phyloP scores from a whole-genome alignment of 2,113 vertebrate genomes.

The Propithecus coquereli region DNA sequence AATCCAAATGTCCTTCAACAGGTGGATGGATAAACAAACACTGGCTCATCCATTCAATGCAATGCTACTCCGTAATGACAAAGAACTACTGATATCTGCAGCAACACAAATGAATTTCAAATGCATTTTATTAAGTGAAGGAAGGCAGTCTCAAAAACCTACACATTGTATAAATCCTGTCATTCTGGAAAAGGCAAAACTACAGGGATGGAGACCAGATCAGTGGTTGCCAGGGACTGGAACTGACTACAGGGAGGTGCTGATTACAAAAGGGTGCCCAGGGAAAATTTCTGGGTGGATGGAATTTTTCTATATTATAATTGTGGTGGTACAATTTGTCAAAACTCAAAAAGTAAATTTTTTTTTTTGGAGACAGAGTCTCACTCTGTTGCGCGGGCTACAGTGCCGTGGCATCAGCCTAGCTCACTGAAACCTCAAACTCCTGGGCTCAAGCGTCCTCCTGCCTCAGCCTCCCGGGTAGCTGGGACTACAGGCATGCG shows the following conservation, averaged over 20 bases:
- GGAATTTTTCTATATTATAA: neutral
- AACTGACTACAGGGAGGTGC: neutral
- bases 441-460: too few species aligned
- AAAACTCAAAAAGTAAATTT: neutral
- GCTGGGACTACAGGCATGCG: too few species aligned
- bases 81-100: neutral
- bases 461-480: too few species aligned
- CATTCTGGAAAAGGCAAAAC: neutral
- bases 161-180: neutral
- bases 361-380: neutral
- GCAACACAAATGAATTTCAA: neutral
- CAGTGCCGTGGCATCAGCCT: too few species aligned
- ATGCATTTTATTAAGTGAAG: neutral
- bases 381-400: too few species aligned
- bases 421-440: too few species aligned
- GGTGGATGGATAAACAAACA: neutral
- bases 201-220: neutral
- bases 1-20: neutral
- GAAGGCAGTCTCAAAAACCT: neutral
- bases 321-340: neutral
- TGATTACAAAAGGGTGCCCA: neutral
- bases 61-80: neutral
- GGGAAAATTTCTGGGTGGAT: too few species aligned
- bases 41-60: rapidly evolving
- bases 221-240: neutral